Conservation (phyloP, 1,140 invertebrate genomes). For the Laupala kohalensis region DNA sequence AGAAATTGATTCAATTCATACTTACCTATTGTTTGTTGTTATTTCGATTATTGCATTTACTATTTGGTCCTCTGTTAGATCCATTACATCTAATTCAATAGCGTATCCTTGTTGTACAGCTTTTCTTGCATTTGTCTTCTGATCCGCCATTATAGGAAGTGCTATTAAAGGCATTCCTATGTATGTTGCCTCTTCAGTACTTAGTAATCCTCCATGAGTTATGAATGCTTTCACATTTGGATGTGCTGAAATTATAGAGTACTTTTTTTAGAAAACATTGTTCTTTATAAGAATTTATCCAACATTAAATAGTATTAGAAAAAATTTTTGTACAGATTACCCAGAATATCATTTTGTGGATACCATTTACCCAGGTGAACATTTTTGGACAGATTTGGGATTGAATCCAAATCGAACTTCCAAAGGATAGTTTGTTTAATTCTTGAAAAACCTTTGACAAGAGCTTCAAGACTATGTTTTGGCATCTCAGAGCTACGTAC, state of each 20-base stretch:
- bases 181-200: conserved; percentile 28
- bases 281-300: too few relatives aligned
- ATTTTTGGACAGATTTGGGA: conserved; percentile 22
- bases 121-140: conserved; percentile 8
- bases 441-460: conserved; percentile 24
- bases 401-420: conserved; percentile 34
- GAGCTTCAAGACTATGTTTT: conserved; percentile 13
- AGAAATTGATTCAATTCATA: too few relatives aligned
- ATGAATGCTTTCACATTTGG: conserved; percentile 24
- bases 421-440: conserved; percentile 28
- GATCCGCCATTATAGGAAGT: conserved; percentile 24
- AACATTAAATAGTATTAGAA: too few relatives aligned
- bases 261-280: too few relatives aligned
- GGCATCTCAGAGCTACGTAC: conserved; percentile 24
- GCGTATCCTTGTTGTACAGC: too few relatives aligned
- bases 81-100: too few relatives aligned
- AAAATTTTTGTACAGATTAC: too few relatives aligned
- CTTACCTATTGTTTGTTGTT: too few relatives aligned
- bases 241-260: background rate
- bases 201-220: conserved; percentile 32
- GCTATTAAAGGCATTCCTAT: conserved; percentile 30
- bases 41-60: too few relatives aligned
- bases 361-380: conserved; percentile 32
- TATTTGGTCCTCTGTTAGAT: too few relatives aligned
- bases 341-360: conserved; percentile 36